Evolutionary conservation across 2,113 vertebrate genomes (phyloP), one percentile per base, ranked within the genome.

Genomic region (Raja brachyura): DNA sequence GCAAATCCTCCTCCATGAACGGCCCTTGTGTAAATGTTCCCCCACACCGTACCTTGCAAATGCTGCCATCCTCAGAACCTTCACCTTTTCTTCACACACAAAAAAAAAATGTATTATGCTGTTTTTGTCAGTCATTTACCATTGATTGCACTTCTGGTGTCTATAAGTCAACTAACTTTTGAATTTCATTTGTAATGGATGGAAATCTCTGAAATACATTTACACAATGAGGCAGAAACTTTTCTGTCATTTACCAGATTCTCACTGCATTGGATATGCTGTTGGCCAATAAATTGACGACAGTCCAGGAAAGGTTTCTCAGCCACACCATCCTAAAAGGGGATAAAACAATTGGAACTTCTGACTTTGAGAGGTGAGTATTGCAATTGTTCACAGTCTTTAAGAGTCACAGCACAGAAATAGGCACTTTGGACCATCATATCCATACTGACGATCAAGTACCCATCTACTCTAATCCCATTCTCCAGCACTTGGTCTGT

Each of bases 251-350:
- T 0, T 93, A 68, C 8, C 94, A 97, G 97, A 93, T 97, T 59
- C 76, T 97, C 81, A 93, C 95, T 3, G 96, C 96, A 0, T 94
- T 97, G 94, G 94, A 96, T 39, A 94, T 96, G 81, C 85, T 97
- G 93, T 93, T 94, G 94, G 95, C 63, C 90, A 96, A 96, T 93
- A 93, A 79, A 0, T 93, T 97, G 83, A 95, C 94, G 2, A 8
- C 93, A 14, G 75, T 96, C 6, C 96, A 97, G 94, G 94, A 96
- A 95, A 95, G 96, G 33, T 97, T 96, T 48, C 48, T 97, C 1
- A 96, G 96, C 86, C 94, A 94, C 31, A 95, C 93, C 28, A 11
- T 97, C 76, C 94, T 95, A 9, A 85, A 94, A 74, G 93, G 94
- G 28, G 96, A 95, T 94, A 96, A 39, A 54, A 96, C 97, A 95